Conservation (phyloP, 2,797 vertebrate genomes). For the Sarcophilus harrisii region DNA sequence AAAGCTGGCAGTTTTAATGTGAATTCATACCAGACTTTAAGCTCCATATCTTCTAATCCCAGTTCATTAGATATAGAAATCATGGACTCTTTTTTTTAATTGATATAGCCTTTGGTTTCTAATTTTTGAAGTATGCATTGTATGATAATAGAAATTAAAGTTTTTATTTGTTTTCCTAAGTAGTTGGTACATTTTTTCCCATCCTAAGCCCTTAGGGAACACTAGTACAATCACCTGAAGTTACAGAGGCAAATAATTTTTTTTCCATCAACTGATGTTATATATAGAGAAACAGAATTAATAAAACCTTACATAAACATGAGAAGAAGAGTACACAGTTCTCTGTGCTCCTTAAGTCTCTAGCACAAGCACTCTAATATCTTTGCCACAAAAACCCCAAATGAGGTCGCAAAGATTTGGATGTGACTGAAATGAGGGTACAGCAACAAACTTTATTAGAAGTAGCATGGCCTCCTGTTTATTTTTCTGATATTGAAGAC, state of each 20-base stretch:
- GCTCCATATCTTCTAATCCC: neutral
- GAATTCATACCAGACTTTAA: slow-evolving; percentile 11
- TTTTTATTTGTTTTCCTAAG: neutral
- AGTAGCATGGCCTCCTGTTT: neutral
- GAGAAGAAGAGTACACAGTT: neutral
- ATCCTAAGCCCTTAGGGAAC: neutral
- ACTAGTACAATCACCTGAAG: neutral
- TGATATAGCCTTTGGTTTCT: neutral
- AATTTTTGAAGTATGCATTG: slow-evolving; percentile 16
- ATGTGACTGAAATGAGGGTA: neutral
- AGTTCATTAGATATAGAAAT: neutral
- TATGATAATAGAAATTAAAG: neutral
- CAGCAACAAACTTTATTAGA: neutral
- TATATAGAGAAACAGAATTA: neutral
- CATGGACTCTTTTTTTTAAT: neutral
- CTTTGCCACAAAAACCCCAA: neutral
- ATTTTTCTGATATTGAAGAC: neutral
- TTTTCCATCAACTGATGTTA: neutral
- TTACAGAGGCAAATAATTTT: neutral
- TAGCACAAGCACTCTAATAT: neutral
- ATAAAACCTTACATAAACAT: neutral
- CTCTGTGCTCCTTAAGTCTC: neutral
- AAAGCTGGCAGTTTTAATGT: neutral
- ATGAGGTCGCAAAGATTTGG: neutral
- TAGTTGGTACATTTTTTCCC: neutral